Evolutionary conservation across 2,113 vertebrate genomes (phyloP).

Genomic region (Megaceryle torquata): DNA sequence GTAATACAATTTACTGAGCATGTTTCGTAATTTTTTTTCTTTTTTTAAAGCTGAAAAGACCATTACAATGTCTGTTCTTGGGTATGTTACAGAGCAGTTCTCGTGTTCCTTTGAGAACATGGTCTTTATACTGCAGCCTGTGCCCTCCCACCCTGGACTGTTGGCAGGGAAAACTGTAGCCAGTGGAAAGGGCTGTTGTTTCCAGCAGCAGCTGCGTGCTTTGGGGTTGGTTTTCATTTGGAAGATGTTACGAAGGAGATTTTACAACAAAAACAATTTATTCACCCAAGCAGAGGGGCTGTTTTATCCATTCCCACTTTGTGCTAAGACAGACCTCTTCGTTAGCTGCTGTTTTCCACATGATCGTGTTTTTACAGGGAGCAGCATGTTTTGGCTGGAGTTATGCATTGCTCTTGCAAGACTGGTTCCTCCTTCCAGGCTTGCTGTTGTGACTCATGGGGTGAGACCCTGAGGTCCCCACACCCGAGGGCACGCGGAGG

Average conservation of each 20-base stretch:
- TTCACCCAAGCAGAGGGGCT: background rate
- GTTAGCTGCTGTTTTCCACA: slow-evolving; percentile 14
- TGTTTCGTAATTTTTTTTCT: background rate
- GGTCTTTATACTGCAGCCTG: background rate
- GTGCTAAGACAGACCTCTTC: background rate
- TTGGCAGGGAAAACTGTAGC: background rate
- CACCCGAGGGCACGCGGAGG: fast-evolving
- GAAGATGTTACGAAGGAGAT: background rate
- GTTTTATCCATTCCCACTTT: slow-evolving; percentile 35
- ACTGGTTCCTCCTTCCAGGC: background rate
- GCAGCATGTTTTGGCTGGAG: background rate
- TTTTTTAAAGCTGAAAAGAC: background rate
- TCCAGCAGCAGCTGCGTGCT: background rate
- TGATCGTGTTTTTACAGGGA: background rate
- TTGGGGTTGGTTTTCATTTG: slow-evolving; percentile 24
- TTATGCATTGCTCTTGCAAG: background rate
- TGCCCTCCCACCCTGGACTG: background rate
- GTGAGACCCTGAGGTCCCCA: fast-evolving
- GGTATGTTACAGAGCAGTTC: background rate
- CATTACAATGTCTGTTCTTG: background rate
- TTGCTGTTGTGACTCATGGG: background rate
- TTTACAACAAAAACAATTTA: slow-evolving; percentile 38
- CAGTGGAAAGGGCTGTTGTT: background rate
- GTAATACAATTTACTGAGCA: background rate
- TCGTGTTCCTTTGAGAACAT: background rate